Evolutionary conservation across 2,113 vertebrate species (phyloP).

Genomic region (Trogon surrucura): DNA sequence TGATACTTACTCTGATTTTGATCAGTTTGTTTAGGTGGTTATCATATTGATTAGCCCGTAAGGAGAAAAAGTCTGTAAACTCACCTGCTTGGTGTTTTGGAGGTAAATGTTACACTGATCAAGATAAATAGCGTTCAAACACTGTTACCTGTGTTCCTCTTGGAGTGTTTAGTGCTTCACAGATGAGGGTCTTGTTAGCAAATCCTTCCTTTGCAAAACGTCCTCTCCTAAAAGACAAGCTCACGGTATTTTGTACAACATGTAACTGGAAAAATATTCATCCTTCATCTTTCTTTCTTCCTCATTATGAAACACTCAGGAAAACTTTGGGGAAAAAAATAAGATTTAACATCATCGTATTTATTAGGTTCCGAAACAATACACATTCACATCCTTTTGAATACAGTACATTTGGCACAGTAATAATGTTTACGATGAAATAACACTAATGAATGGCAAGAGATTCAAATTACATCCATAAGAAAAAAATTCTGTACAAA

Average conservation of each 20-base stretch:
- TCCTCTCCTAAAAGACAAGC: constrained; percentile 23
- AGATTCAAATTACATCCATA: constrained; percentile 88
- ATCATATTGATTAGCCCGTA: not conserved
- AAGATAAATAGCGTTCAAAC: not conserved
- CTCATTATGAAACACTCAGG: constrained; percentile 37
- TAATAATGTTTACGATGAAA: constrained; percentile 90
- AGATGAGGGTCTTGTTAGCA: not conserved
- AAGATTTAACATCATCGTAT: constrained; percentile 87
- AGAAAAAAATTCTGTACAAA: constrained; percentile 88
- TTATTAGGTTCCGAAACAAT: constrained; percentile 95
- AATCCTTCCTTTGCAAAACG: not conserved
- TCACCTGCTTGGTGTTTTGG: not conserved
- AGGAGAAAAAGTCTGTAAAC: not conserved
- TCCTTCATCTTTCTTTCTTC: constrained; percentile 8
- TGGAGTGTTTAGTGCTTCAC: not conserved
- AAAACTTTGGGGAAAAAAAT: constrained; percentile 51
- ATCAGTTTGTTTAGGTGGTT: not conserved
- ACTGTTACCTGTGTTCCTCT: not conserved
- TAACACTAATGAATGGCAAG: constrained; percentile 90
- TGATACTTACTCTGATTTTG: not conserved
- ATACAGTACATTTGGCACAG: constrained; percentile 99
- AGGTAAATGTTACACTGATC: not conserved
- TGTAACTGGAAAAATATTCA: not conserved
- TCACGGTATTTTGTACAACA: not conserved
- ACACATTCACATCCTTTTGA: constrained; percentile 98